Evolutionary conservation across 1,140 invertebrate genomes (phyloP), one percentile per base, ranked within the genome.

Genomic region (Listronotus oregonensis): DNA sequence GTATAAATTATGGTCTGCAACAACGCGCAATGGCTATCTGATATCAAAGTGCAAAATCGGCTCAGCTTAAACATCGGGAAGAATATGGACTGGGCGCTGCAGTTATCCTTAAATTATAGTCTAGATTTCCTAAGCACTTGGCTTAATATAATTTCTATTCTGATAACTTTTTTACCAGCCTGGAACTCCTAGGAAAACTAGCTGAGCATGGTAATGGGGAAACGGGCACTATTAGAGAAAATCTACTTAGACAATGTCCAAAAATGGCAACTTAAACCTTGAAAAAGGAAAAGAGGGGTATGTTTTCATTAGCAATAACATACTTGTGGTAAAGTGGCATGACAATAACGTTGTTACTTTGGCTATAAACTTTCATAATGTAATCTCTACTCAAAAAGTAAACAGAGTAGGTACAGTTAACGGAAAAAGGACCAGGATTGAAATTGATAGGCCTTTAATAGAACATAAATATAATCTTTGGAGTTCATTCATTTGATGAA

Each of bases 1-100:
- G 9, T 70, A 67, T 32, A 72, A 70, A 32, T 59, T 72, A 27
- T 71, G 66, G 68, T 43, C 10, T 12, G 59, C 60, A 11, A 49
- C 68, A 31, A 40, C 43, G 9, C 50, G 65, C 47, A 59, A 50
- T 44, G 67, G 67, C 7, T 67, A 69, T 49, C n/a, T 71, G 11
- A 67, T 67, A 71, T 50, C 60, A 71, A 67, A 57, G 69, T 6
- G 57, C 57, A 1, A 17, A 10, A n/a, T 1, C 21, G 4, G 32
- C 11, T 6, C 6, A 7, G 1, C 21, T n/a, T 1, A 47, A 37
- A 14, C 8, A 6, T 11, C 17, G 47, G 2, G 15, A 37, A 3
- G 40, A 58, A 12, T n/a, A n/a, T 8, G 55, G 55, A 3, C n/a
- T 58, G 14, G 55, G 42, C 5, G 8, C 55, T 12, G 18, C 40